phyloP scores from a whole-genome alignment of 2,888 invertebrate genomes.

The Drosophila acutilabella region DNA sequence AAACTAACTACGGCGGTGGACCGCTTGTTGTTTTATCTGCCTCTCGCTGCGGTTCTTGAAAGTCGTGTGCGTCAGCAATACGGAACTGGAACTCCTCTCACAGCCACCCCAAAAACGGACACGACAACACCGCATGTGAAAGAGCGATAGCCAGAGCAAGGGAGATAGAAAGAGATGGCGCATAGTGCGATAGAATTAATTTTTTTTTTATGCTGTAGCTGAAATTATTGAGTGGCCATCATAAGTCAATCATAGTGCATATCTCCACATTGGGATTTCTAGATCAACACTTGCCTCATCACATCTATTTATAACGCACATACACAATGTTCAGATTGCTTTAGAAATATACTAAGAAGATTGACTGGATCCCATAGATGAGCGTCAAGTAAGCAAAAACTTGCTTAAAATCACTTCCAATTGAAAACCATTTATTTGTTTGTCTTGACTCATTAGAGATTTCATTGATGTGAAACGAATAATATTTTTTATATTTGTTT shows the following conservation, averaged over 20 bases:
- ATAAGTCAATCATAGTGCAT: constrained; percentile 36
- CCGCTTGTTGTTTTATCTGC: constrained; percentile 36
- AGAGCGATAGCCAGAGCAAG: not conserved
- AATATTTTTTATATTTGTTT: too few relatives aligned
- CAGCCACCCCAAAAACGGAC: constrained; percentile 10
- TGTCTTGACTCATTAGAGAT: not conserved
- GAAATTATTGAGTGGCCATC: constrained; percentile 33
- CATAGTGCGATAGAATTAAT: constrained; percentile 16
- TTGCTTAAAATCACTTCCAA: not conserved
- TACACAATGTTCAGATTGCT: not conserved
- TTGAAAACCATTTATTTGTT: not conserved
- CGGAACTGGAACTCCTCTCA: constrained; percentile 54
- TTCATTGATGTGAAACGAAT: not conserved
- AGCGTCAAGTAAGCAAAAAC: not conserved
- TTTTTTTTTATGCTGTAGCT: constrained; percentile 33
- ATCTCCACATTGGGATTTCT: constrained; percentile 5
- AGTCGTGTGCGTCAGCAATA: constrained; percentile 49
- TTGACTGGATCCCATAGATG: not conserved
- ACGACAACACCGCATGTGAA: constrained; percentile 15
- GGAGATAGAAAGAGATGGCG: not conserved
- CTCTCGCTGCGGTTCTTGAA: constrained; percentile 36
- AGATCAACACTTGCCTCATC: constrained; percentile 15
- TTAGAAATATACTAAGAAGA: not conserved
- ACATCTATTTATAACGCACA: constrained; percentile 8
- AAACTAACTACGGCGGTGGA: constrained; percentile 6